phyloP scores from a whole-genome alignment of 1,140 invertebrate genomes.

The Papilio helenus region DNA sequence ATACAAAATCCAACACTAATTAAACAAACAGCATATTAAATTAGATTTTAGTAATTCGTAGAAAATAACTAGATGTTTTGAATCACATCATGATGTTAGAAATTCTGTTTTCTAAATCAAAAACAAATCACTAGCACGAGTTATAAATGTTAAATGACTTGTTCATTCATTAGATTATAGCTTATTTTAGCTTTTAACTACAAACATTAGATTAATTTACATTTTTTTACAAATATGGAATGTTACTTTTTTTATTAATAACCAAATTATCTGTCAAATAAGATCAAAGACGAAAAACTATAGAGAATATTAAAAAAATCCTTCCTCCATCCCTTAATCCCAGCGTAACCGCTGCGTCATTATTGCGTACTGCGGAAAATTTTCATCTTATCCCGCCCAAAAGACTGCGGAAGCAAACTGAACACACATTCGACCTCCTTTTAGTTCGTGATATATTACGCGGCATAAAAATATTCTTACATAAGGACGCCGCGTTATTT shows the following conservation, averaged over 20 bases:
- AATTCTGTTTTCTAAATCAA: neutral
- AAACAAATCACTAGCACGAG: neutral
- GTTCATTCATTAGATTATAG: too few species aligned
- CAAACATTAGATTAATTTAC: too few species aligned
- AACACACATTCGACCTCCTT: constrained; percentile 25
- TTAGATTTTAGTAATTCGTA: neutral
- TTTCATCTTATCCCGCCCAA: constrained; percentile 10
- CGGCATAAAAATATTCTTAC: constrained; percentile 18
- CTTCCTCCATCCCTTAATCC: neutral
- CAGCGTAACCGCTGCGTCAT: constrained; percentile 1
- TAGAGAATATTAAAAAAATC: neutral
- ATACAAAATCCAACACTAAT: neutral
- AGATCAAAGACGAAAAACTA: too few species aligned
- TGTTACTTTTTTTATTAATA: neutral
- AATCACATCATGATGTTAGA: neutral
- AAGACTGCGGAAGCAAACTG: constrained; percentile 10
- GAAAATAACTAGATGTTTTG: neutral
- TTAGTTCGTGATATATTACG: constrained; percentile 19
- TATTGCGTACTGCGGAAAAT: constrained; percentile 16
- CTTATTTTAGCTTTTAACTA: too few species aligned
- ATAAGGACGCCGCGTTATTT: neutral
- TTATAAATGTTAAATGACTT: too few species aligned
- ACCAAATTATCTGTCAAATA: neutral
- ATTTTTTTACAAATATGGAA: too few species aligned
- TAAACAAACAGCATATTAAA: constrained; percentile 1